Conservation (phyloP, 2,888 invertebrate species). For the Norana najaformis region DNA sequence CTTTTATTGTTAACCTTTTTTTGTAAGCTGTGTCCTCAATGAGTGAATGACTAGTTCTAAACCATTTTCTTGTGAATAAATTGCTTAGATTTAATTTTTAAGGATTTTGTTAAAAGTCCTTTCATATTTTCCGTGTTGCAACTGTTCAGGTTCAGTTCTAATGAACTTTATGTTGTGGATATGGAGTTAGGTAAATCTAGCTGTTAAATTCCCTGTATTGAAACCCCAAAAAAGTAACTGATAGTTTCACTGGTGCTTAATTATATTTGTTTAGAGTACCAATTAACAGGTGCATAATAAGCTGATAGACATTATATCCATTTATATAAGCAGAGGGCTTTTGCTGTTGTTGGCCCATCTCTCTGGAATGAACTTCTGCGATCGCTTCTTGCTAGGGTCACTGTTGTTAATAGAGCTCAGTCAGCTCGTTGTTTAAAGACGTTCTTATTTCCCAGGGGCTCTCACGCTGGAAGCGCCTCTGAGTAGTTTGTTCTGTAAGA, state of each 20-base stretch:
- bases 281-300: not conserved
- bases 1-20: conserved; percentile 14
- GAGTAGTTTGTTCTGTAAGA: no score
- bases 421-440: no score
- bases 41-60: not conserved
- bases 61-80: not conserved
- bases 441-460: no score
- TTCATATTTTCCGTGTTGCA: not conserved
- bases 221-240: not conserved
- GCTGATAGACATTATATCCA: no score
- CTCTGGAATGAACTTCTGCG: no score
- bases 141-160: no score
- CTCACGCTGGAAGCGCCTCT: no score
- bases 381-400: no score
- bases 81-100: not conserved
- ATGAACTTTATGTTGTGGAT: not conserved
- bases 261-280: not conserved
- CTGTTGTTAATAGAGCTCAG: no score
- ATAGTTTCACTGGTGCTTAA: not conserved
- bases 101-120: not conserved
- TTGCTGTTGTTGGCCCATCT: no score
- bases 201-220: not conserved
- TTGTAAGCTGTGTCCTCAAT: not conserved
- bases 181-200: not conserved
- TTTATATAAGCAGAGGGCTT: no score